A percentile compares a stretch with the other conserved stretches of the same genome.
phyloP scores from a whole-genome alignment of 2,888 invertebrate species.

The Calliopum simillimum region DNA sequence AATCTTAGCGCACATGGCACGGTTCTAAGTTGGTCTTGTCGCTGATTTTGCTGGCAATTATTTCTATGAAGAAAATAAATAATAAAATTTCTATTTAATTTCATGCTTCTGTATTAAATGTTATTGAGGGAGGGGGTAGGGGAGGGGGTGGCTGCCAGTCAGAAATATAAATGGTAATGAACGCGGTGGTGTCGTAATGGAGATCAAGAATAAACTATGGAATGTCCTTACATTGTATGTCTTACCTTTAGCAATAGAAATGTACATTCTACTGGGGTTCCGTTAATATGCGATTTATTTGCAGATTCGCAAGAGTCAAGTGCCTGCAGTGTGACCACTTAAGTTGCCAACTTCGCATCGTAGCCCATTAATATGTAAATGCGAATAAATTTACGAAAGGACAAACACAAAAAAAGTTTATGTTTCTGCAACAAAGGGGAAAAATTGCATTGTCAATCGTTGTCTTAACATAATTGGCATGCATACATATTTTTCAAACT shows the following conservation, averaged over 20 bases:
- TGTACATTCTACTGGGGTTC: no score
- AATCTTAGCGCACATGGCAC: not conserved
- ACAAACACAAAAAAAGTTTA: not conserved
- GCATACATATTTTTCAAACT: no score
- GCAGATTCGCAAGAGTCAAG: no score
- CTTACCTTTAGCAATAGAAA: no score
- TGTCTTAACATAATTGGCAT: no score
- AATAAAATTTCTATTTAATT: conserved; percentile 40
- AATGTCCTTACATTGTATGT: no score
- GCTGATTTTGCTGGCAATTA: no score
- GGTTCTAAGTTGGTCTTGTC: no score
- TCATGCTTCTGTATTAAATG: conserved; percentile 25
- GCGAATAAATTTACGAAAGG: conserved; percentile 44
- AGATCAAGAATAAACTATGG: not conserved
- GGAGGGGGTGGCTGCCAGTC: not conserved
- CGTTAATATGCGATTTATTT: no score
- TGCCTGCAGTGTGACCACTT: not conserved
- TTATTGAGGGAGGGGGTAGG: not conserved
- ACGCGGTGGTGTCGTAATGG: not conserved
- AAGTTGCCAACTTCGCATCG: not conserved
- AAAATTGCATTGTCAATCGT: no score
- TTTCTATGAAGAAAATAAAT: conserved; percentile 39
- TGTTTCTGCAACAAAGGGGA: no score
- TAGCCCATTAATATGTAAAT: conserved; percentile 49
- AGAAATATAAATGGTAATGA: not conserved